Conservation (phyloP, 2,797 vertebrate genomes). For the Melanotaenia boesemani region DNA sequence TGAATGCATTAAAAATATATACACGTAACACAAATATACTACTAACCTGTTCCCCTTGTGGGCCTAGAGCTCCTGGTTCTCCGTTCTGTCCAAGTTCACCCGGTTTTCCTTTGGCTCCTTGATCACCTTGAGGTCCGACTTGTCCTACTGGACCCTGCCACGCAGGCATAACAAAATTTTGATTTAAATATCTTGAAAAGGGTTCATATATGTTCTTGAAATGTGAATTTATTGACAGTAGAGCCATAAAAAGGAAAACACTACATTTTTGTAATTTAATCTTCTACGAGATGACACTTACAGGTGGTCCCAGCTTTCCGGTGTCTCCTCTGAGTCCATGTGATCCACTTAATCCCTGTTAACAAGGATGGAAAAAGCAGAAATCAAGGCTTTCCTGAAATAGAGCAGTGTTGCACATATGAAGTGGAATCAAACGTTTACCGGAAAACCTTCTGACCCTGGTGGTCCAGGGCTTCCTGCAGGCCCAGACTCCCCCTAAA, state of each 20-base stretch:
- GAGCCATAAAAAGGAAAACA: neutral
- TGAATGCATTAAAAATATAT: neutral
- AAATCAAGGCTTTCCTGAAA: neutral
- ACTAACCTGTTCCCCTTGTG: slow-evolving; percentile 76
- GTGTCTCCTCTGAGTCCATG: slow-evolving; percentile 83
- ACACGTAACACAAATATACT: neutral
- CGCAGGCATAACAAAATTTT: neutral
- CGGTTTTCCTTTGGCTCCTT: slow-evolving; percentile 77
- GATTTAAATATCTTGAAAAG: too few relatives aligned
- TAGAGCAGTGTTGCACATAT: neutral
- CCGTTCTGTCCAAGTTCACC: slow-evolving; percentile 84
- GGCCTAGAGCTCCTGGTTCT: slow-evolving; percentile 79
- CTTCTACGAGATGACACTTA: slow-evolving; percentile 64
- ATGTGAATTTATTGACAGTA: neutral
- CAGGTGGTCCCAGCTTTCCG: slow-evolving; percentile 79
- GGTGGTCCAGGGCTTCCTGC: slow-evolving; percentile 63
- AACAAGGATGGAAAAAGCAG: slow-evolving; percentile 14
- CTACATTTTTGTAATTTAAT: neutral
- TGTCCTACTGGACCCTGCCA: slow-evolving; percentile 81
- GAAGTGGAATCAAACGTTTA: slow-evolving; percentile 38
- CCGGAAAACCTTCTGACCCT: slow-evolving; percentile 71
- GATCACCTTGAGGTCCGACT: slow-evolving; percentile 72
- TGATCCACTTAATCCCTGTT: slow-evolving; percentile 82
- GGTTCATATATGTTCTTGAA: neutral
- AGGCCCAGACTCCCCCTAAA: slow-evolving; percentile 71